Evolutionary conservation across 2,113 vertebrate genomes (phyloP).

Genomic region (Toxotes jaculatrix): DNA sequence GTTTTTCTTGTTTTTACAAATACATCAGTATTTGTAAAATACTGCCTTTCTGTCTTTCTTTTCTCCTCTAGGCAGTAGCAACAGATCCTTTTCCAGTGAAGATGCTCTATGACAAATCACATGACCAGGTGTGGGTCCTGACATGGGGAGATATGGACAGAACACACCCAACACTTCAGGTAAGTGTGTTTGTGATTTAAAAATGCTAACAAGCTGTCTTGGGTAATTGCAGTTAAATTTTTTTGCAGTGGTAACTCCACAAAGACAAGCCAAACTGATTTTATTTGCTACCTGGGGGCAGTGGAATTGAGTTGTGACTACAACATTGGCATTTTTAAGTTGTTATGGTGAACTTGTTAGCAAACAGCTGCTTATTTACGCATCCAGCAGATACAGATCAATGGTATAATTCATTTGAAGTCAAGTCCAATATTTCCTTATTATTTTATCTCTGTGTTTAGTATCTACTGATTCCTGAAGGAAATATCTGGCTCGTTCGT

Average conservation of each 20-base stretch:
- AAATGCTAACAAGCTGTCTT: not conserved
- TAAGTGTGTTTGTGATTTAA: constrained; percentile 52
- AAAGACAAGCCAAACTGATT: not conserved
- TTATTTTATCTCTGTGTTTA: too few species aligned
- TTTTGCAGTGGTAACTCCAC: not conserved
- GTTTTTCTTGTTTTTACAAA: not conserved
- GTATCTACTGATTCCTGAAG: not conserved
- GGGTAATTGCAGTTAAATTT: not conserved
- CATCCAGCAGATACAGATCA: too few species aligned
- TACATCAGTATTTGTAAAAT: too few species aligned
- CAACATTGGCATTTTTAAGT: too few species aligned
- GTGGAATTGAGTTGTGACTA: not conserved
- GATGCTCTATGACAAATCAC: constrained; percentile 95
- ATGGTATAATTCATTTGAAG: too few species aligned
- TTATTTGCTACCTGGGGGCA: not conserved
- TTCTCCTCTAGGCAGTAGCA: constrained; percentile 86
- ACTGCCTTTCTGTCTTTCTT: not conserved
- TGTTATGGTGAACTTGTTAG: too few species aligned
- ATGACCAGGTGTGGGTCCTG: constrained; percentile 96
- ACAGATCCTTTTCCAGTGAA: constrained; percentile 92
- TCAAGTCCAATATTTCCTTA: too few species aligned
- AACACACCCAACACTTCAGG: constrained; percentile 90
- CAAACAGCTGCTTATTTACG: too few species aligned
- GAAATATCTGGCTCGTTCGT: not conserved
- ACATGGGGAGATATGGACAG: constrained; percentile 90